Evolutionary conservation across 2,888 invertebrate species (phyloP).

Genomic region (Synergus japonicus): DNA sequence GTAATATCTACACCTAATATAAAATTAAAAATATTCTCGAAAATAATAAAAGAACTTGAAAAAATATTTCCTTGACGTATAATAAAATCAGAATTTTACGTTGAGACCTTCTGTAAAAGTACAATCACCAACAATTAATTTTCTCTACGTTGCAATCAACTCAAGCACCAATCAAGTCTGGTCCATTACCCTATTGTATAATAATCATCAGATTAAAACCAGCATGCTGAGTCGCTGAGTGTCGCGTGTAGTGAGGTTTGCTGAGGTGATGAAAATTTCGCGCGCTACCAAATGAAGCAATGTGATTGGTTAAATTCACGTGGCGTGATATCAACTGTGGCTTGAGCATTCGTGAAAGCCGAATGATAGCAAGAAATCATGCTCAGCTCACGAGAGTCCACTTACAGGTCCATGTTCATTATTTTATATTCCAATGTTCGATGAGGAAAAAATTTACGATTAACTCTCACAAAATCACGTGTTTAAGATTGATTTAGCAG

Average conservation of each 20-base stretch:
- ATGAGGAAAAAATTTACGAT: too few relatives aligned
- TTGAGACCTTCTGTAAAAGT: neutral
- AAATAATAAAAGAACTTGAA: too few relatives aligned
- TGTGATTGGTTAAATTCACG: neutral
- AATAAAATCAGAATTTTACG: too few relatives aligned
- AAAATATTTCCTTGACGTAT: too few relatives aligned
- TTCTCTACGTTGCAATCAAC: neutral
- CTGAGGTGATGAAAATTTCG: neutral
- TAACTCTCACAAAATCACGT: too few relatives aligned
- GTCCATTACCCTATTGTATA: slow-evolving; percentile 1
- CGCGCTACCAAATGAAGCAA: neutral
- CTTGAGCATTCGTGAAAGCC: neutral
- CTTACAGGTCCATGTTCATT: too few relatives aligned
- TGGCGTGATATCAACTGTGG: neutral
- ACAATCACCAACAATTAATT: neutral
- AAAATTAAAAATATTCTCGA: too few relatives aligned
- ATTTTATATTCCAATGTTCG: too few relatives aligned
- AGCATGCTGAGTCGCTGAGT: too few relatives aligned
- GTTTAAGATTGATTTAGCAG: too few relatives aligned
- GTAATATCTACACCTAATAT: too few relatives aligned
- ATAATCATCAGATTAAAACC: neutral
- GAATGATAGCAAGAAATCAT: neutral
- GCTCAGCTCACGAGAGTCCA: neutral
- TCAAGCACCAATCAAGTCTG: neutral
- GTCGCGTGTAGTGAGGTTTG: neutral